Conservation (phyloP, 2,797 vertebrate species). For the Clarias pachynema region DNA sequence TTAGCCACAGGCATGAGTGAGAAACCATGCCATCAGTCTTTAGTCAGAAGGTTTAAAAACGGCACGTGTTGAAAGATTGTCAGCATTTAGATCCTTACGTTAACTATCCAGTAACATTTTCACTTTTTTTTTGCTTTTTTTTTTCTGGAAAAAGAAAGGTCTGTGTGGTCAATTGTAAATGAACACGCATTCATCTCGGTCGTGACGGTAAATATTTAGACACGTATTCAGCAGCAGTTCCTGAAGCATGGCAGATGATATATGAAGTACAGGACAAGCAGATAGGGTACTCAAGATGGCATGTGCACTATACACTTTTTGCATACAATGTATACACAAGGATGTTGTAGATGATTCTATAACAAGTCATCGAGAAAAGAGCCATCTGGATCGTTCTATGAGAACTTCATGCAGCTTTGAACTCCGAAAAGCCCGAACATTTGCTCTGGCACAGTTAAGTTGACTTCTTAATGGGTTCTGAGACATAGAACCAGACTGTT, state of each 20-base stretch:
- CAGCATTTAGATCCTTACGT: slow-evolving; percentile 4
- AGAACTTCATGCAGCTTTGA: slow-evolving; percentile 24
- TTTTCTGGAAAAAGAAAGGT: background rate
- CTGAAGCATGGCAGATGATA: slow-evolving; percentile 13
- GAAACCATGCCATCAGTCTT: slow-evolving; percentile 3
- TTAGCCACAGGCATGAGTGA: slow-evolving; percentile 8
- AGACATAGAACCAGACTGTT: slow-evolving; percentile 7
- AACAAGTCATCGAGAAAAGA: slow-evolving; percentile 1
- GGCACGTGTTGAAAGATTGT: background rate
- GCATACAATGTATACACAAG: slow-evolving; percentile 4
- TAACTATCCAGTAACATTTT: slow-evolving; percentile 1
- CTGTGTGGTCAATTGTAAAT: slow-evolving; percentile 33
- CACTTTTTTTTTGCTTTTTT: background rate
- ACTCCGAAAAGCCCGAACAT: slow-evolving; percentile 1
- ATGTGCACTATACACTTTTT: slow-evolving; percentile 8
- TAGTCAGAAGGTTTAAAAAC: slow-evolving; percentile 9
- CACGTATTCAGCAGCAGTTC: slow-evolving; percentile 28
- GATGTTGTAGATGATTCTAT: slow-evolving; percentile 13
- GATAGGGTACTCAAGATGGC: slow-evolving; percentile 7
- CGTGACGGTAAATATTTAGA: slow-evolving; percentile 52
- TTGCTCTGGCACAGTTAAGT: slow-evolving; percentile 4
- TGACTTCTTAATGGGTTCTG: slow-evolving; percentile 7
- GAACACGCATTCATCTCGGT: slow-evolving; percentile 28
- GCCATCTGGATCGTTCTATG: slow-evolving; percentile 15
- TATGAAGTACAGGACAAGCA: background rate